phyloP scores from a whole-genome alignment of 2,888 invertebrate genomes.

The Petrolisthes manimaculis region DNA sequence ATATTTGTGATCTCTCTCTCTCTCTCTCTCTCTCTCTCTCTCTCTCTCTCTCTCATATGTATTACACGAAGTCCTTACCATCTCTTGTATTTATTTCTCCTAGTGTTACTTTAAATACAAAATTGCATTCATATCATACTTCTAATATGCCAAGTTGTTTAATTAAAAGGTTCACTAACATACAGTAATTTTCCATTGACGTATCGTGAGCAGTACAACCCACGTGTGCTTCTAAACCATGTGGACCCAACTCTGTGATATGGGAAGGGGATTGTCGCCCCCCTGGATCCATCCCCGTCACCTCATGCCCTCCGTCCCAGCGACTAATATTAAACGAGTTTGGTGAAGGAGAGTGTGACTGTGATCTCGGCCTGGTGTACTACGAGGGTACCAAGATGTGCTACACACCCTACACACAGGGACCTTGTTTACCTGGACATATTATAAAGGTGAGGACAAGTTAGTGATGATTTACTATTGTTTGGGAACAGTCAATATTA shows the following conservation, averaged over 20 bases:
- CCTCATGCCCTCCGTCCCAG: conserved; percentile 26
- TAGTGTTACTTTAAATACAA: too few relatives aligned
- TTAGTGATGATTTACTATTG: not conserved
- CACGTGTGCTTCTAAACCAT: conserved; percentile 13
- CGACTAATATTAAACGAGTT: conserved; percentile 29
- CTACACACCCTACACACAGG: conserved; percentile 40
- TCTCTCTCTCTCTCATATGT: too few relatives aligned
- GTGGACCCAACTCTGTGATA: not conserved
- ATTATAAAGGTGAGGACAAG: conserved; percentile 29
- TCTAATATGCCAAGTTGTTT: too few relatives aligned
- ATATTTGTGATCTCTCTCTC: too few relatives aligned
- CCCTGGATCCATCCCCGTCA: not conserved
- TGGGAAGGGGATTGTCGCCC: not conserved
- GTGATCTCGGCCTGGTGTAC: conserved; percentile 26
- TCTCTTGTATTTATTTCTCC: too few relatives aligned
- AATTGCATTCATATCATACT: too few relatives aligned
- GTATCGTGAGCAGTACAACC: conserved; percentile 1
- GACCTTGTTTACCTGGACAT: conserved; percentile 21
- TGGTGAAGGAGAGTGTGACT: conserved; percentile 46
- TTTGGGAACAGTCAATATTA: too few relatives aligned
- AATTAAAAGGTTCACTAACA: too few relatives aligned
- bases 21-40: too few relatives aligned
- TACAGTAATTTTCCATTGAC: too few relatives aligned
- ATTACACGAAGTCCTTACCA: too few relatives aligned
- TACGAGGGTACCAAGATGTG: conserved; percentile 7